Conservation (phyloP, 1,140 invertebrate species). For the Temnothorax curvispinosus region DNA sequence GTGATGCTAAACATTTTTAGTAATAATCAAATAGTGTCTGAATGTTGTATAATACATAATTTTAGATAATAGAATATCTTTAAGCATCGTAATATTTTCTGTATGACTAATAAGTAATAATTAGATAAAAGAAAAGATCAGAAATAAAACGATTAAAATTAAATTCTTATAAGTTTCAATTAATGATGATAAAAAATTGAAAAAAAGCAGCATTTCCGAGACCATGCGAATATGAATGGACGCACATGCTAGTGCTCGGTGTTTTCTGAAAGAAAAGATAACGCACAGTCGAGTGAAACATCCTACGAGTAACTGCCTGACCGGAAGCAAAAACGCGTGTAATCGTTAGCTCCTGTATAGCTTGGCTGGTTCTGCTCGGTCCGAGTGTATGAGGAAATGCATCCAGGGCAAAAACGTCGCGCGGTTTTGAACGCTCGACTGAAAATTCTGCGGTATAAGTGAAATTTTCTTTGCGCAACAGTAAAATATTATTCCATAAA, state of each 20-base stretch:
- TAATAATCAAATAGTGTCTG: background rate
- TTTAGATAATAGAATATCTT: background rate
- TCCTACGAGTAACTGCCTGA: conserved; percentile 31
- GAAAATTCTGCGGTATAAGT: background rate
- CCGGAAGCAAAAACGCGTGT: conserved; percentile 59
- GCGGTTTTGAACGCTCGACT: background rate
- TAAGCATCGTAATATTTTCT: background rate
- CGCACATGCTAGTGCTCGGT: background rate
- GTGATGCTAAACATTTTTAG: background rate
- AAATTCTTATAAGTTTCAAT: background rate
- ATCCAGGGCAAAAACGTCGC: conserved; percentile 18
- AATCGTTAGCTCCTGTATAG: conserved; percentile 57
- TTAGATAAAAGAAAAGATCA: background rate
- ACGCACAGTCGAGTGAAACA: conserved; percentile 47
- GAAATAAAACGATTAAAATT: background rate
- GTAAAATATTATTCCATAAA: background rate
- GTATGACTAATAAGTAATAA: background rate
- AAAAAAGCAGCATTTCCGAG: background rate
- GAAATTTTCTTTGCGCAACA: background rate
- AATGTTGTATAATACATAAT: background rate
- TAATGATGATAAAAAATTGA: background rate
- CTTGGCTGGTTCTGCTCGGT: conserved; percentile 35
- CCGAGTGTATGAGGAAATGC: background rate
- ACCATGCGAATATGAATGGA: background rate
- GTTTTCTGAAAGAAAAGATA: conserved; percentile 37